Percentiles rank a stretch among this genome's conserved stretches.
Conservation (phyloP, 1,140 invertebrate genomes). For the Portunus trituberculatus region DNA sequence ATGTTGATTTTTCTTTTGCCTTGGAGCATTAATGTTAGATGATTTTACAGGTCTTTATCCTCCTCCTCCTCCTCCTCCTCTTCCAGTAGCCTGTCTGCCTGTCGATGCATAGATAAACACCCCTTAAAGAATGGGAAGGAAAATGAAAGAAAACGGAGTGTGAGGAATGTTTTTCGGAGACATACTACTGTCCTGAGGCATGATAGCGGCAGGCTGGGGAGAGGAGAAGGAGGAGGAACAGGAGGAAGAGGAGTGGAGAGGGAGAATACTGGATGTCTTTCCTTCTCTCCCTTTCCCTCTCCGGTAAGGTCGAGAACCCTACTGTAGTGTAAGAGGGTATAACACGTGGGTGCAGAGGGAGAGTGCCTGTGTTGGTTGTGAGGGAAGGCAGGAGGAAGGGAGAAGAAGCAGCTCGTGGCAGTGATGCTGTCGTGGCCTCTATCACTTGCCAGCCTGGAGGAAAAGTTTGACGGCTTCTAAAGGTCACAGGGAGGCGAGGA, state of each 20-base stretch:
- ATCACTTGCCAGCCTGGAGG: conserved; percentile 28
- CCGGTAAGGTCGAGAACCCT: too few species aligned
- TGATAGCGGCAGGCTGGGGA: conserved; percentile 26
- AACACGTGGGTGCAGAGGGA: too few species aligned
- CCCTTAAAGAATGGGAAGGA: neutral
- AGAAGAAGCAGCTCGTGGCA: neutral
- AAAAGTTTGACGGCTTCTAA: conserved; percentile 41
- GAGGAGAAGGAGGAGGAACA: neutral
- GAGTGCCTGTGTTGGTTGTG: neutral
- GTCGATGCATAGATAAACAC: too few species aligned
- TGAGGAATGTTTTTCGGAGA: conserved; percentile 35
- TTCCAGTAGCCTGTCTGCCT: neutral
- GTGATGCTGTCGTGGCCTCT: conserved; percentile 39
- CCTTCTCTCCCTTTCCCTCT: too few species aligned
- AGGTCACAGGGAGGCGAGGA: conserved; percentile 21
- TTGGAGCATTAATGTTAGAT: too few species aligned
- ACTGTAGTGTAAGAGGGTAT: too few species aligned
- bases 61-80: neutral
- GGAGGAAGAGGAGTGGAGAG: neutral
- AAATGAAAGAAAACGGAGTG: conserved; percentile 4
- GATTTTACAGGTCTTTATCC: neutral
- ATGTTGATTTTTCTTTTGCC: too few species aligned
- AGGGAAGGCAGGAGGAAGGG: neutral
- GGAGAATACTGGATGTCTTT: neutral
- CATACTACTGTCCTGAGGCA: neutral